Evolutionary conservation across 2,797 vertebrate species (phyloP).

Genomic region (Cebuella pygmaea): DNA sequence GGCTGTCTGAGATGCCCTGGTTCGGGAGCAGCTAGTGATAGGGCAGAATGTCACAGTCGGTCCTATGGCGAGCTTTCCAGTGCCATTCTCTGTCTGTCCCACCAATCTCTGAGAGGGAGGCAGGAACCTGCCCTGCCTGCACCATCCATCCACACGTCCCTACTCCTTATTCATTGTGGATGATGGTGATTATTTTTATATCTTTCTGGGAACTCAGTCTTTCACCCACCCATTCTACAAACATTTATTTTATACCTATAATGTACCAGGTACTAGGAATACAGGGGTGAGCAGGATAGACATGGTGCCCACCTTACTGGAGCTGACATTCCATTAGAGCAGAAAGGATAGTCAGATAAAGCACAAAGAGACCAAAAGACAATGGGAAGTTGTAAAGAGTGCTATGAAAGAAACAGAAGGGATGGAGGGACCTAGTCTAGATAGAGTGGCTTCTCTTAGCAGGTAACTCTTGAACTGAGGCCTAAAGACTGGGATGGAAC

Average conservation of each 20-base stretch:
- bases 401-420: background rate
- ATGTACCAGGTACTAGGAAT: background rate
- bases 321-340: background rate
- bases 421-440: background rate
- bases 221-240: background rate
- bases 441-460: background rate
- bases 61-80: background rate
- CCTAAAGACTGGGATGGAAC: background rate
- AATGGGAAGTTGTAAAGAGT: background rate
- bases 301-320: background rate
- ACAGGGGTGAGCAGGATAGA: background rate
- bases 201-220: background rate
- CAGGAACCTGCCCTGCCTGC: background rate
- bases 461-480: background rate
- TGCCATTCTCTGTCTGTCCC: background rate
- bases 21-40: background rate
- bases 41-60: background rate
- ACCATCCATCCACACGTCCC: fast-evolving
- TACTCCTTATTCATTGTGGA: background rate
- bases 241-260: background rate
- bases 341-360: background rate
- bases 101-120: background rate
- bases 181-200: background rate
- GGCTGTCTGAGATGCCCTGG: background rate
- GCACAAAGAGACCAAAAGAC: background rate